A percentile compares a stretch with the other conserved stretches of the same genome.
These are phyloP conservation scores for Bovichtus variegatus DNA, from an alignment of 2,797 vertebrate genomes.

Conservation along the genomic window DNA sequence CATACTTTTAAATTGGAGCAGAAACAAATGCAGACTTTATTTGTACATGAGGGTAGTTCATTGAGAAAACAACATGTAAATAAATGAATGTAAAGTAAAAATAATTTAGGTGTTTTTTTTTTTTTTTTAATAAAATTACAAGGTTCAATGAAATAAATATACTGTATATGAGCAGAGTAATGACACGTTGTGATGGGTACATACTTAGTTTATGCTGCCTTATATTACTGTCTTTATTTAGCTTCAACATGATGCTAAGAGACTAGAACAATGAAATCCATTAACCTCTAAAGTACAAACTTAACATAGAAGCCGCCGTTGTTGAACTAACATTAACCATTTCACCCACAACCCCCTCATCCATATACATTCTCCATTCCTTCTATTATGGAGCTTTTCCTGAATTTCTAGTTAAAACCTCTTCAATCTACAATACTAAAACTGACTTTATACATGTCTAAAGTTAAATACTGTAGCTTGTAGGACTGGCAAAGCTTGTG, in stretches of 20 bases:
- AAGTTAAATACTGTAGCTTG: slow-evolving; percentile 78
- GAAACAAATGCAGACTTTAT: slow-evolving; percentile 83
- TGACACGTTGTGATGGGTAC: slow-evolving; percentile 73
- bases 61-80: slow-evolving; percentile 84
- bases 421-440: slow-evolving; percentile 50
- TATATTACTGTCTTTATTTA: slow-evolving; percentile 56
- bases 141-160: slow-evolving; percentile 94
- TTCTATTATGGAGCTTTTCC: slow-evolving; percentile 36
- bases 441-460: slow-evolving; percentile 65
- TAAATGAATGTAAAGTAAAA: slow-evolving; percentile 87
- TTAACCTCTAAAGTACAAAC: slow-evolving; percentile 58
- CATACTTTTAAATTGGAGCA: slow-evolving; percentile 87
- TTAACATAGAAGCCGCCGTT: slow-evolving; percentile 61
- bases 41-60: slow-evolving; percentile 87
- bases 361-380: slow-evolving; percentile 25
- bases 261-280: slow-evolving; percentile 48
- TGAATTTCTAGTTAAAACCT: slow-evolving; percentile 34
- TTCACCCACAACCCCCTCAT: slow-evolving; percentile 52
- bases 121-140: slow-evolving; percentile 84
- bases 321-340: slow-evolving; percentile 55
- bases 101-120: slow-evolving; percentile 91
- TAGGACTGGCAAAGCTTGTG: slow-evolving; percentile 70
- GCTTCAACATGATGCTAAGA: slow-evolving; percentile 48
- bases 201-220: slow-evolving; percentile 71
- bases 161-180: slow-evolving; percentile 74